Evolutionary conservation across 2,797 vertebrate genomes (phyloP).

Genomic region (Gorsachius magnificus): DNA sequence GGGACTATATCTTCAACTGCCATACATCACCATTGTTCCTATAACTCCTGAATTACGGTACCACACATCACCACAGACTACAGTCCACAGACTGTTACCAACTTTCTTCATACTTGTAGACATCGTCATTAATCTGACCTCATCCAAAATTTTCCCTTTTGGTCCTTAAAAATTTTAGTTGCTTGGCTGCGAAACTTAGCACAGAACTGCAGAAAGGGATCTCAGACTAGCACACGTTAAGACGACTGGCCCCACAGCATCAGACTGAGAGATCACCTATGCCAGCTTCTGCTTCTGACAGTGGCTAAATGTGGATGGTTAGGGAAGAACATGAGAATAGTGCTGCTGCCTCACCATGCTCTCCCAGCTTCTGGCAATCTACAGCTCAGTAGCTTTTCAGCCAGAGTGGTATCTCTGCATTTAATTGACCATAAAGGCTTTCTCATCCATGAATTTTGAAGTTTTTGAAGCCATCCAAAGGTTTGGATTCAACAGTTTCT

Average conservation of each 20-base stretch:
- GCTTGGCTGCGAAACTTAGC: neutral
- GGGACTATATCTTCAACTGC: neutral
- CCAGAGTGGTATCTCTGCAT: neutral
- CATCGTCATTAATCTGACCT: neutral
- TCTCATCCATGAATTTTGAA: neutral
- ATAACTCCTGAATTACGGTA: neutral
- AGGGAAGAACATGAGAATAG: neutral
- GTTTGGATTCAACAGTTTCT: neutral
- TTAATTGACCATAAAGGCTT: neutral
- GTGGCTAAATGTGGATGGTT: neutral
- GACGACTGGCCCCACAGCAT: neutral
- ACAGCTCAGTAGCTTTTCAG: neutral
- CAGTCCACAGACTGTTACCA: neutral
- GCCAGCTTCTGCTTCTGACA: neutral
- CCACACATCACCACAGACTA: neutral
- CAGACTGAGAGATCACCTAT: neutral
- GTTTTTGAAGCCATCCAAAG: neutral
- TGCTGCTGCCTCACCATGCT: neutral
- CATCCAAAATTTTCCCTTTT: neutral
- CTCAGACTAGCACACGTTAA: neutral
- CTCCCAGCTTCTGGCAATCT: neutral
- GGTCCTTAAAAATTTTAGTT: neutral
- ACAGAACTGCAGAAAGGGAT: neutral
- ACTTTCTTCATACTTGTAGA: neutral
- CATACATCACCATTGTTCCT: neutral